Evolutionary conservation across 2,797 vertebrate genomes (phyloP).

Genomic region (Arvicola amphibius): DNA sequence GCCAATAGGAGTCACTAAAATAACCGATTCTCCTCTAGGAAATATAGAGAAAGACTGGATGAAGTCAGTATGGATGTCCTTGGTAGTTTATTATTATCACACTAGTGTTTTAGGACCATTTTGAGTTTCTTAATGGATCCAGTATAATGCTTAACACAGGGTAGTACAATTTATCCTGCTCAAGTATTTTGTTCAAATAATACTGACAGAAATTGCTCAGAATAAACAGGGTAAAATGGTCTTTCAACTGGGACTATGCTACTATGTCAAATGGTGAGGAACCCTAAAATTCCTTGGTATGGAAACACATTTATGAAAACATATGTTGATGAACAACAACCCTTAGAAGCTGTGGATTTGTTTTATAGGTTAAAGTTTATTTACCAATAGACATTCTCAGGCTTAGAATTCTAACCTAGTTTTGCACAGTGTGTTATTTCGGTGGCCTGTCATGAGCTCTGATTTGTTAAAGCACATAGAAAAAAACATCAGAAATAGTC

Average conservation of each 20-base stretch:
- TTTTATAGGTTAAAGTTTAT: neutral
- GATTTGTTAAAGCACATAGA: neutral
- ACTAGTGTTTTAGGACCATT: neutral
- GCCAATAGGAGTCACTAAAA: conserved; percentile 7
- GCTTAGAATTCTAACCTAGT: neutral
- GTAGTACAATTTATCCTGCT: neutral
- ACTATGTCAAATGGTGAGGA: neutral
- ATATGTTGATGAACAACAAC: neutral
- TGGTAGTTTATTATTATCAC: neutral
- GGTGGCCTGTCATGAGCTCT: neutral
- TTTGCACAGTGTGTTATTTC: neutral
- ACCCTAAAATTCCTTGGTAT: neutral
- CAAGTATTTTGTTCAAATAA: neutral
- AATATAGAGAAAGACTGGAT: neutral
- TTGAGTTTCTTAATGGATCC: neutral
- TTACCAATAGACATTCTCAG: neutral
- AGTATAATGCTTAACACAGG: neutral
- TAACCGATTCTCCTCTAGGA: neutral
- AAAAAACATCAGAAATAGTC: neutral
- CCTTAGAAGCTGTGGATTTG: neutral
- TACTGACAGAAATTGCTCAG: neutral
- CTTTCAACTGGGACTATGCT: neutral
- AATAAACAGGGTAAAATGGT: neutral
- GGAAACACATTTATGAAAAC: neutral
- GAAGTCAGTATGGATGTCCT: neutral